Base-by-base conservation (phyloP, 2,888 invertebrate genomes). In the Eilema griseolum region DNA sequence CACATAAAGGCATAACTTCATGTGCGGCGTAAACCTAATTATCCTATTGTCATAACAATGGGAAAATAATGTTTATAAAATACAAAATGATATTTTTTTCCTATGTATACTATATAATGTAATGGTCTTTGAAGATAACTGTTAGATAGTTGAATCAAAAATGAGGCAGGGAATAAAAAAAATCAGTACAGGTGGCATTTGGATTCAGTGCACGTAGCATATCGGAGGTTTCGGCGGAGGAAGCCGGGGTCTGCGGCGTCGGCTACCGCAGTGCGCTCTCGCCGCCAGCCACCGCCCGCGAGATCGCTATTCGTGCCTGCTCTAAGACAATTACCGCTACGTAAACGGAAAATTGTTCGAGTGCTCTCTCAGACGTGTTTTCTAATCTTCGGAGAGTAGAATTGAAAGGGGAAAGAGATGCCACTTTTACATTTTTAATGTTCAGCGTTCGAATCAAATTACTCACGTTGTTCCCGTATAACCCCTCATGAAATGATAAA, bases 301-400 rank as follows among this genome's bases (percentile, higher is more conserved):
- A 86, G 89, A 88, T 88, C 89, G 85, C 87, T 90, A 86, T 86
- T 86, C 86, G 84, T 92, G 91, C 91, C 92, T 92, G 89, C 88
- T 91, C 89, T 91, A 89, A 93, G 92, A 93, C 93, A 94, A 94
- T 94, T 94, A 94, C 93, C 89, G 90, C 92, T 89, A 91, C 92
- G 92, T 92, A 93, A 93, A 92, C 93, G 92, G 93, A 94, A 93
- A 94, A 94, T 90, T 90, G 92, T 90, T 91, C 90, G 85, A 88
- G 89, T 92, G 88, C 90, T 91, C 88, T 91, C 86, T 86, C 86
- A 90, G 90, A 92, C 92, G 91, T 93, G 92, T 92, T 94, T 91
- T 92, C 93, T 93, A 92, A 94, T 94, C 92, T 93, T 89, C 84
- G 77, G 76, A 83, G 85, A 89, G 85, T 83, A 83, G 86, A 88